Evolutionary conservation across 2,888 invertebrate species (phyloP).

Genomic region (Eupelmus urozonus): DNA sequence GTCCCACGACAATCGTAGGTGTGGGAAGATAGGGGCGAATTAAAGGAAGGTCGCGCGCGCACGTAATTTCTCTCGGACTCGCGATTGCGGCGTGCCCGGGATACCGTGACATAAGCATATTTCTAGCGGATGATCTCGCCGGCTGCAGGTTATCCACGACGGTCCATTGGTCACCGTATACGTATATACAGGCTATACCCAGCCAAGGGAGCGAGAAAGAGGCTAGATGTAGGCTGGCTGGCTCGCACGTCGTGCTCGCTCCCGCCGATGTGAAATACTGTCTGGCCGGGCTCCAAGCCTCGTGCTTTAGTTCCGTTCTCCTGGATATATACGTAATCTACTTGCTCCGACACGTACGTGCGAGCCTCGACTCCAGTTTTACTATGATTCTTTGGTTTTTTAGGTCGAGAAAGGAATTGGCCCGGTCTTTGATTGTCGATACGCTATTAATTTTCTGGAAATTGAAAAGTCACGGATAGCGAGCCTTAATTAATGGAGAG

Average conservation of each 20-base stretch:
- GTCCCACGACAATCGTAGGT: not conserved
- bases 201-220: not conserved
- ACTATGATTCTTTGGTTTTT: conserved; percentile 11
- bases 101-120: conserved; percentile 71
- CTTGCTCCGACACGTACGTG: conserved; percentile 65
- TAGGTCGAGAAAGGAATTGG: not conserved
- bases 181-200: not conserved
- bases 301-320: conserved; percentile 74
- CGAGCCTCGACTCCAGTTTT: not conserved
- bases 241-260: conserved; percentile 67
- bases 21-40: conserved; percentile 2
- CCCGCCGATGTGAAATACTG: conserved; percentile 72
- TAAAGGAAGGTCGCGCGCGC: not conserved
- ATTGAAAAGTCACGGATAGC: not conserved
- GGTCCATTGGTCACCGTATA: conserved; percentile 72
- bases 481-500: not conserved
- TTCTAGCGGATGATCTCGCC: conserved; percentile 71
- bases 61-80: conserved; percentile 15
- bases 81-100: conserved; percentile 37
- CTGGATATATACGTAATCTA: conserved; percentile 73
- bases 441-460: conserved; percentile 17
- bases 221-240: conserved; percentile 39
- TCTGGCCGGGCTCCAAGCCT: conserved; percentile 74
- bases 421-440: conserved; percentile 14
- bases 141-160: conserved; percentile 71